These are phyloP conservation scores for Xiphorhynchus elegans DNA, from an alignment of 2,113 vertebrate species.

Conservation along the genomic window DNA sequence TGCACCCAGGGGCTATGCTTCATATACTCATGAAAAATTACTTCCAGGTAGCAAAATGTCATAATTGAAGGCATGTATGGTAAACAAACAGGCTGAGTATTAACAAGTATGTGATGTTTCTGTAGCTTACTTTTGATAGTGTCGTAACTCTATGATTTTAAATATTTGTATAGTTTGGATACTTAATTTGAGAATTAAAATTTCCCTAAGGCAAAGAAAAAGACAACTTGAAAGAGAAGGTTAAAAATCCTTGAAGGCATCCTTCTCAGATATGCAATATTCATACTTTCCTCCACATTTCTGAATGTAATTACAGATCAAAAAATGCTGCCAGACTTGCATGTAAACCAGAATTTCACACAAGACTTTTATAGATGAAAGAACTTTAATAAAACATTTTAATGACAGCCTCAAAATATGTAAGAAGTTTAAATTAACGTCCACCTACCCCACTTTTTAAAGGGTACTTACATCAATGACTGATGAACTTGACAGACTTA, in stretches of 20 bases:
- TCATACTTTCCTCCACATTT: not conserved
- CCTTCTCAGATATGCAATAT: not conserved
- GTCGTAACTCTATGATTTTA: not conserved
- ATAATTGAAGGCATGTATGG: not conserved
- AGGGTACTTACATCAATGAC: conserved; percentile 84
- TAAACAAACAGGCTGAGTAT: not conserved
- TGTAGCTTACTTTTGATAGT: not conserved
- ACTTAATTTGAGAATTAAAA: not conserved
- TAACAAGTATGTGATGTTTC: not conserved
- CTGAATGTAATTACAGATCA: not conserved
- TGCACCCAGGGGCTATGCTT: not conserved
- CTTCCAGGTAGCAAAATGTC: not conserved
- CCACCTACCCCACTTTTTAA: not conserved
- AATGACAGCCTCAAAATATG: not conserved
- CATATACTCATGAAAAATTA: not conserved
- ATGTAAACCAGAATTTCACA: not conserved
- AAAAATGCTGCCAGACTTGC: not conserved
- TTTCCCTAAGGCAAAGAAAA: not conserved
- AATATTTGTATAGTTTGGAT: not conserved
- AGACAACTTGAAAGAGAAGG: not conserved
- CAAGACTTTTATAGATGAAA: not conserved
- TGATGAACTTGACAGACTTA: conserved; percentile 82
- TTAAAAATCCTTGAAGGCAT: not conserved
- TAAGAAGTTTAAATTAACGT: not conserved
- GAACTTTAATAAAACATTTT: not conserved